These are phyloP conservation scores for Anas acuta DNA, from an alignment of 2,797 vertebrate species.

Conservation along the genomic window DNA sequence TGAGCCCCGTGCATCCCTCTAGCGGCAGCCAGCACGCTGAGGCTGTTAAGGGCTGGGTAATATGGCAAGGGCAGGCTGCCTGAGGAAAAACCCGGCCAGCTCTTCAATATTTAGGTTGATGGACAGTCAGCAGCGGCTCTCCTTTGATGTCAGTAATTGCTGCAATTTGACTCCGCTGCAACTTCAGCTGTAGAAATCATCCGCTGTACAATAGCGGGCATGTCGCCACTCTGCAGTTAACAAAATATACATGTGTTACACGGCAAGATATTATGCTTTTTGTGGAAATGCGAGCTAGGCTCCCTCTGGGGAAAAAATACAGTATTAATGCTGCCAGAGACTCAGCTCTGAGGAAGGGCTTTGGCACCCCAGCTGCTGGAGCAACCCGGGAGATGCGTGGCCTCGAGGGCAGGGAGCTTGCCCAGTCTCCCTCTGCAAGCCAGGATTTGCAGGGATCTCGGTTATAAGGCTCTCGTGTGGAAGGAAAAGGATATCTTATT, in stretches of 20 bases:
- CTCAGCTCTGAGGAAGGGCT: not conserved
- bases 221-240: accelerated
- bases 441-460: not conserved
- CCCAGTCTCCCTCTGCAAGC: not conserved
- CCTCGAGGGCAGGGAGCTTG: not conserved
- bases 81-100: not conserved
- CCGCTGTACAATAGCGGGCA: accelerated
- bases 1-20: not conserved
- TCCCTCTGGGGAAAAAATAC: not conserved
- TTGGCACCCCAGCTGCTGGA: not conserved
- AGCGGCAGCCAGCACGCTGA: not conserved
- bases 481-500: not conserved
- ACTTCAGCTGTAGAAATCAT: not conserved
- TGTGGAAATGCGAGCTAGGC: not conserved
- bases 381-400: accelerated
- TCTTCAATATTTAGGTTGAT: not conserved
- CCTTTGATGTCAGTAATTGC: not conserved
- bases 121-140: not conserved
- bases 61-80: not conserved
- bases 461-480: not conserved
- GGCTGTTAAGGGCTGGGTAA: not conserved
- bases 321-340: not conserved
- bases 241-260: accelerated
- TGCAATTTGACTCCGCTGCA: not conserved
- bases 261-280: not conserved